Conservation (phyloP, 2,797 vertebrate species). For the Fringilla coelebs region DNA sequence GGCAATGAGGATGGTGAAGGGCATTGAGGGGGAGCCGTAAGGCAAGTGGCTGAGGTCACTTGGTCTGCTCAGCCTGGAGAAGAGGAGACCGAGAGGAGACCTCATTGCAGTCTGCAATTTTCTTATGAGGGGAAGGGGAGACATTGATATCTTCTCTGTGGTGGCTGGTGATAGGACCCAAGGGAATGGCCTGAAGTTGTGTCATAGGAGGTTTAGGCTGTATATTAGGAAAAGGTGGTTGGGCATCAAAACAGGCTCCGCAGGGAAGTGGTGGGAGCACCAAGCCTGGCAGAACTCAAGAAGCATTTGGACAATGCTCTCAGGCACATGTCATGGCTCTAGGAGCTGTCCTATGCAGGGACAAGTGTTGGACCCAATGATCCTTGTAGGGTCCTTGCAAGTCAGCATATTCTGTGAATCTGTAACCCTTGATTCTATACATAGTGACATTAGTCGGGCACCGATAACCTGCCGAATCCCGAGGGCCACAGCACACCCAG, state of each 20-base stretch:
- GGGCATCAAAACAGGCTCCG: not conserved
- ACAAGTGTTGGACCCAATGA: not conserved
- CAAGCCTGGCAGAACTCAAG: not conserved
- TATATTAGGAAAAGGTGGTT: not conserved
- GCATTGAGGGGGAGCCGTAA: too few species aligned
- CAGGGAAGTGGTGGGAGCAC: not conserved
- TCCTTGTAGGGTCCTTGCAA: not conserved
- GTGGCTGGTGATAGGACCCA: fast-evolving
- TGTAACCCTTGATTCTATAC: not conserved
- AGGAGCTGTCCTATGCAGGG: not conserved
- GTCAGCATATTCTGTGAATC: not conserved
- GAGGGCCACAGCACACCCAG: fast-evolving
- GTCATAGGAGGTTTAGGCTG: not conserved
- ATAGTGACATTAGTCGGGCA: fast-evolving
- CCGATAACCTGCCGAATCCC: fast-evolving
- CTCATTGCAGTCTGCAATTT: not conserved
- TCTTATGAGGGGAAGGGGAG: not conserved
- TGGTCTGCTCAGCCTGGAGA: not conserved
- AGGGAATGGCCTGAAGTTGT: not conserved
- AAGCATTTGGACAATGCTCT: not conserved
- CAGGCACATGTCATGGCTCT: not conserved
- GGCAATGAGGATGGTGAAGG: not conserved
- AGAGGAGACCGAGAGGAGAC: not conserved
- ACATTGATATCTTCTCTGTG: not conserved
- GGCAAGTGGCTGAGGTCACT: too few species aligned